These are phyloP conservation scores for Mactromeris polynyma DNA, from an alignment of 2,888 invertebrate genomes.

Conservation along the genomic window DNA sequence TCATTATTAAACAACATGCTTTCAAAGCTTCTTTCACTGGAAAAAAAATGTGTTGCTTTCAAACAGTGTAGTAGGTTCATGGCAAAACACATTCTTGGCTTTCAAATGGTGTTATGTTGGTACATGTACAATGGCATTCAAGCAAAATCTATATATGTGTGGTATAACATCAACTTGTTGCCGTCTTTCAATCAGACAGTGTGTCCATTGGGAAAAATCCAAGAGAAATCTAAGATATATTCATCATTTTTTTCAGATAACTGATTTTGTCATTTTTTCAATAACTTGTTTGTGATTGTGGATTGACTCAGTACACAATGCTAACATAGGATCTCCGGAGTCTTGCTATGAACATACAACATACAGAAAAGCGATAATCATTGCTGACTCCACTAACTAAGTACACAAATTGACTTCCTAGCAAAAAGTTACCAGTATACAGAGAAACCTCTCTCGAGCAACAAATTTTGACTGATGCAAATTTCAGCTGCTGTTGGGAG, in stretches of 20 bases:
- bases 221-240: slow-evolving; percentile 3
- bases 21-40: too few species aligned
- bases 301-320: neutral
- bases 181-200: neutral
- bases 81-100: too few species aligned
- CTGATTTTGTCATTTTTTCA: slow-evolving; percentile 14
- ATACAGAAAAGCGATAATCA: neutral
- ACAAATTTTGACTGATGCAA: too few species aligned
- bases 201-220: slow-evolving; percentile 13
- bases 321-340: neutral
- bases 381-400: neutral
- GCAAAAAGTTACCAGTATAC: too few species aligned
- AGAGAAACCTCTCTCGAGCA: too few species aligned
- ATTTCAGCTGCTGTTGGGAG: too few species aligned
- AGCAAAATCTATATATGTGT: neutral
- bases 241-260: slow-evolving; percentile 16
- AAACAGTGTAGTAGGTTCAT: too few species aligned
- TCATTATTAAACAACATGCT: too few species aligned
- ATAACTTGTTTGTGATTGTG: slow-evolving; percentile 7
- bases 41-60: too few species aligned
- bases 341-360: neutral
- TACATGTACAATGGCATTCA: neutral
- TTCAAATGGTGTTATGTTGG: neutral
- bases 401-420: too few species aligned
- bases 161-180: neutral